A percentile compares a stretch with the other conserved stretches of the same genome.
phyloP scores from a whole-genome alignment of 2,888 invertebrate genomes.

The Zygaena filipendulae region DNA sequence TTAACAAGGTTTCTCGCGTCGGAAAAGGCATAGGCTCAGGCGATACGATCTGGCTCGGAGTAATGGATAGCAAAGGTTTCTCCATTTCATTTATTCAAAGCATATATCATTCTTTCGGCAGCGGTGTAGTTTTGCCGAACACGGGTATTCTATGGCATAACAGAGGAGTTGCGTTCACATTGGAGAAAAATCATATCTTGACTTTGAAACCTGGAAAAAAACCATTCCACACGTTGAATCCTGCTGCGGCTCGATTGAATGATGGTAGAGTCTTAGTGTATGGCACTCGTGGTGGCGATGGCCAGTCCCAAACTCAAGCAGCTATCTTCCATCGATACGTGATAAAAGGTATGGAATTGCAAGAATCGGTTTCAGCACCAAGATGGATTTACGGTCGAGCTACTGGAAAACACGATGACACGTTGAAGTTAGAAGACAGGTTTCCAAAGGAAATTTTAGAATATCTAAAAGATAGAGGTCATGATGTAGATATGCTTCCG shows the following conservation, averaged over 20 bases:
- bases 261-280: constrained; percentile 50
- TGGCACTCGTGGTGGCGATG: constrained; percentile 53
- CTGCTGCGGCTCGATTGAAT: constrained; percentile 43
- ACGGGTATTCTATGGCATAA: constrained; percentile 57
- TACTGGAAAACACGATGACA: constrained; percentile 22
- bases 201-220: constrained; percentile 47
- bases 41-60: constrained; percentile 56
- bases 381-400: constrained; percentile 46
- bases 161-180: constrained; percentile 37
- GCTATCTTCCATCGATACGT: constrained; percentile 54
- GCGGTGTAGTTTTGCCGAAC: constrained; percentile 42
- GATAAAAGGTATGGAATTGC: constrained; percentile 37
- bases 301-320: constrained; percentile 53
- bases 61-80: constrained; percentile 51
- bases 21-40: constrained; percentile 37
- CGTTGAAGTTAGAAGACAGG: constrained; percentile 37
- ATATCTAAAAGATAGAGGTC: constrained; percentile 39
- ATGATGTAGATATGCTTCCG: constrained; percentile 29
- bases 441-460: constrained; percentile 34
- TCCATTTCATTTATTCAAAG: constrained; percentile 59
- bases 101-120: constrained; percentile 41
- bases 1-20: constrained; percentile 23
- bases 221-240: constrained; percentile 48
- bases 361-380: constrained; percentile 35
- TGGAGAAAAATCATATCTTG: constrained; percentile 32